Conservation (phyloP, 2,888 invertebrate genomes). For the Orthonychiurus folsomi region DNA sequence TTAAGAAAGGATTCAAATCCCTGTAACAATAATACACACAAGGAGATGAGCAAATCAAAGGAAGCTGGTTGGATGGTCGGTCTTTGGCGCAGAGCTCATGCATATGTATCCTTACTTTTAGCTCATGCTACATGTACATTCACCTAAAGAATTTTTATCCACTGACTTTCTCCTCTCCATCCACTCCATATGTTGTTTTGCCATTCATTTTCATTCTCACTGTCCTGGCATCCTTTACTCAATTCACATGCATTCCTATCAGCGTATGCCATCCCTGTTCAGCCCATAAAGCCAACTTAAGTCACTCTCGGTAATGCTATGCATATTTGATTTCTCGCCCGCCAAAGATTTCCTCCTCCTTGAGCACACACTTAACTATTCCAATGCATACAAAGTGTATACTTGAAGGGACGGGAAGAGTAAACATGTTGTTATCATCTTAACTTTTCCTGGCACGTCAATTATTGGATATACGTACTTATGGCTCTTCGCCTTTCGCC, state of each 20-base stretch:
- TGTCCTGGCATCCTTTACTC: not conserved
- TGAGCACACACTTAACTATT: not conserved
- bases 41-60: no score
- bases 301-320: not conserved
- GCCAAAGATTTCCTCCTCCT: not conserved
- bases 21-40: not conserved
- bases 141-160: no score
- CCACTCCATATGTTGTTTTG: no score
- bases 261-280: not conserved
- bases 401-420: not conserved
- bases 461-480: no score
- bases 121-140: not conserved
- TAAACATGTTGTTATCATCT: not conserved
- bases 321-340: not conserved
- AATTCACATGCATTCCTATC: not conserved
- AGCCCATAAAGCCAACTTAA: not conserved
- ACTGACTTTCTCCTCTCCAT: no score
- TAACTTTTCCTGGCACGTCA: no score
- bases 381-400: slow-evolving; percentile 1
- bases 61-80: no score
- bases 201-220: not conserved
- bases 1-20: not conserved
- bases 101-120: no score
- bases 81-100: no score
- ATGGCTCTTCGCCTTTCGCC: no score